Evolutionary conservation across 37 sponge, comb jelly and placozoan species (phyloP).

Genomic region (Ianthella basta): DNA sequence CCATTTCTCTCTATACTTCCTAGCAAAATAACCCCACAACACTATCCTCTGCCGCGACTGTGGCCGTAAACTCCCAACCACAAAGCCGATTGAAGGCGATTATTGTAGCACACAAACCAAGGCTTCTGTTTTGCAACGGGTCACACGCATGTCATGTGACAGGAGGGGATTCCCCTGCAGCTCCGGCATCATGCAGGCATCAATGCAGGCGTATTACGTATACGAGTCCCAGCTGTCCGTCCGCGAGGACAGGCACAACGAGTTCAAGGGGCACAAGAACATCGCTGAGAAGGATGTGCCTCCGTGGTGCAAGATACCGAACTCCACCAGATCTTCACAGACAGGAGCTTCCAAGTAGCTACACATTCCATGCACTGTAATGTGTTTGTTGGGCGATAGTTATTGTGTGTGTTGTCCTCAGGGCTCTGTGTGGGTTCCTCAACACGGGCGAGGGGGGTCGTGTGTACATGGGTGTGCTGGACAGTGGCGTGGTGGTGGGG

Average conservation of each 20-base stretch:
- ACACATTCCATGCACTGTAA: neutral
- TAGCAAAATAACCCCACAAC: neutral
- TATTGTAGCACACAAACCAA: neutral
- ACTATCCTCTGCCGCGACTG: neutral
- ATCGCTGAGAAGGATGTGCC: constrained; percentile 61
- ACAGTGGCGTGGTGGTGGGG: constrained; percentile 62
- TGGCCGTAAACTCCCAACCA: neutral
- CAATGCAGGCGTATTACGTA: constrained; percentile 41
- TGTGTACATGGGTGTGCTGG: constrained; percentile 63
- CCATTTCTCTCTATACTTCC: neutral
- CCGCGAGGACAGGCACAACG: constrained; percentile 53
- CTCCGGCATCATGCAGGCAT: neutral
- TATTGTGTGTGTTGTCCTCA: neutral
- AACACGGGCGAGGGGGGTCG: constrained; percentile 73
- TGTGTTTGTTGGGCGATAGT: too few species aligned
- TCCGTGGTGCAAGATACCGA: constrained; percentile 29
- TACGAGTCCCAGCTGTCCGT: constrained; percentile 19
- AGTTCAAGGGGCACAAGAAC: constrained; percentile 73
- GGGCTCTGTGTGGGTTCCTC: constrained; percentile 71
- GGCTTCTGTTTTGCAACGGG: neutral
- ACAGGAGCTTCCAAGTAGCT: constrained; percentile 55
- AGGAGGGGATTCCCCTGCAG: neutral
- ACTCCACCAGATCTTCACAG: constrained; percentile 15
- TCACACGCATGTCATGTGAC: constrained; percentile 1
- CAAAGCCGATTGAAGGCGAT: neutral